Evolutionary conservation across 2,113 vertebrate species (phyloP), one percentile per base, ranked within the genome.

Genomic region (Rhodinocichla rosea): DNA sequence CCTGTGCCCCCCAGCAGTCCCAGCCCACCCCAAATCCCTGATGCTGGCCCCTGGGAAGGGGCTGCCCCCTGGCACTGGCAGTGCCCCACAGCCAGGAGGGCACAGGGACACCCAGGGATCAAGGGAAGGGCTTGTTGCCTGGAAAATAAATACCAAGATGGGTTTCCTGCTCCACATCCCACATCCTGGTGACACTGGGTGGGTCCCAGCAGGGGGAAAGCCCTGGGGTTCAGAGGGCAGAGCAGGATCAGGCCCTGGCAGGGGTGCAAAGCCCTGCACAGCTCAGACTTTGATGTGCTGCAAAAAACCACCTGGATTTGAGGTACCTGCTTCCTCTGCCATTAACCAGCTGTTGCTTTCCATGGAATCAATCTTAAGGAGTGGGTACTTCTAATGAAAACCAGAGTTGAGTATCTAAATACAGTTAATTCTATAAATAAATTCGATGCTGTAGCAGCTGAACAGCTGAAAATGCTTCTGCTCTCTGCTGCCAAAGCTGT

Each of bases 121-220:
- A 10, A 10, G 33, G 52, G 53, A 63, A 49, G n/a, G 52, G 18
- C 22, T 5, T 4, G 4, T 5, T 3, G 6, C 4, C 17, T 26
- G 32, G 21, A 2, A 37, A 28, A 32, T 24, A 14, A 16, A 6
- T 0, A 3, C 8, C 22, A 9, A 10, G 27, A 7, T 4, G 42
- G 24, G 16, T 13, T 55, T 49, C 10, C 7, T 44, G 40, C 40
- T 50, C 39, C 76, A 19, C 5, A 26, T 26, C 16, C 42, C 57
- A 10, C 24, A 8, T 7, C 55, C 59, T 35, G n/a, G 28, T 4
- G 30, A 0, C 35, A 65, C 35, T 16, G 42, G 35, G 64, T 0
- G 20, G 75, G 9, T 39, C 28, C 52, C 52, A 53, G 50, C 50
- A 9, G 7, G 8, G 1, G 1, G 55, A 0, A 24, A 15, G 9